These are phyloP conservation scores for Aphelocoma coerulescens DNA, from an alignment of 2,113 vertebrate genomes.

Conservation along the genomic window DNA sequence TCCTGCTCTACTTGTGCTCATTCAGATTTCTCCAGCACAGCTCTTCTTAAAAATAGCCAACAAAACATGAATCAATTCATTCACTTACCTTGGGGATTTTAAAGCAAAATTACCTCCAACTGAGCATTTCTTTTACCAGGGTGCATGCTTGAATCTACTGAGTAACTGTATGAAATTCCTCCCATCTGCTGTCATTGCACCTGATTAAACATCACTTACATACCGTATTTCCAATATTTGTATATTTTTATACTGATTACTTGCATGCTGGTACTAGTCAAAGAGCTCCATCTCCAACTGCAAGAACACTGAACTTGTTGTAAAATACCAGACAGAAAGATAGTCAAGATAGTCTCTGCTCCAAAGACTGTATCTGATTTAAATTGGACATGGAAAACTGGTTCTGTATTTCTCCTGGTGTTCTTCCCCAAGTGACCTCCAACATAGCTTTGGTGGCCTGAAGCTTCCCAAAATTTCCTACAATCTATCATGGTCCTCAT, in stretches of 20 bases:
- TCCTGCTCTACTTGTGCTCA: not conserved
- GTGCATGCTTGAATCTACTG: not conserved
- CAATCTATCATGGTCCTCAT: not conserved
- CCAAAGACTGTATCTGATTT: not conserved
- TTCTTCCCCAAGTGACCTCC: not conserved
- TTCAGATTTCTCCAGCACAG: not conserved
- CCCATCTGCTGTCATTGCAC: not conserved
- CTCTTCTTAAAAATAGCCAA: not conserved
- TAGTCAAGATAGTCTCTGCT: not conserved
- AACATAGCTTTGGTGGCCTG: not conserved
- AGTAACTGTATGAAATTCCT: not conserved
- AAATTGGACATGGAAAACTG: not conserved
- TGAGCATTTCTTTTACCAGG: not conserved
- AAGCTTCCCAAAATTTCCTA: not conserved
- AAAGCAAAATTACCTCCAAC: not conserved
- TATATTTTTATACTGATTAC: conserved; percentile 1
- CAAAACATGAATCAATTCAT: not conserved
- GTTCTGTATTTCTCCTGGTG: not conserved
- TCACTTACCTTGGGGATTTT: not conserved
- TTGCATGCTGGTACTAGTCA: not conserved
- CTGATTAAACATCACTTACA: not conserved
- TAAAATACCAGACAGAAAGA: not conserved
- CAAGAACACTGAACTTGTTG: not conserved
- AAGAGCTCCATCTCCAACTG: not conserved
- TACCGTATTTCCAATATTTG: not conserved